A percentile compares a stretch with the other conserved stretches of the same genome.
Conservation (phyloP, 1,140 invertebrate species). For the Ectropis grisescens region DNA sequence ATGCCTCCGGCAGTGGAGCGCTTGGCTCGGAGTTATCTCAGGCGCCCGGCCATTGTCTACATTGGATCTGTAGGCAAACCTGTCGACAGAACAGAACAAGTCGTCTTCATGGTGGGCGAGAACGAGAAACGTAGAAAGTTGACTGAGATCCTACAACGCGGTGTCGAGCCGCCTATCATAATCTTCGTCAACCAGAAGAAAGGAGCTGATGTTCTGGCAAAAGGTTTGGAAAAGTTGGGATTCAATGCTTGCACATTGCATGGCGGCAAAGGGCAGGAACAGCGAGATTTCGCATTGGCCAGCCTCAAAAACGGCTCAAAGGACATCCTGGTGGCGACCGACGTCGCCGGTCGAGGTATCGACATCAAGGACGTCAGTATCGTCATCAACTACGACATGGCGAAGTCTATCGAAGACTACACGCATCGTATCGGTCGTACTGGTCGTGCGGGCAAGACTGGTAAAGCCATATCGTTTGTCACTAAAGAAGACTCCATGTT, state of each 20-base stretch:
- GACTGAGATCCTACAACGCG: slow-evolving; percentile 87
- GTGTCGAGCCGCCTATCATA: slow-evolving; percentile 96
- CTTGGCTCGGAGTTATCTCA: slow-evolving; percentile 93
- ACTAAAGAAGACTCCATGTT: slow-evolving; percentile 96
- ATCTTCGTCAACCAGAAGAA: slow-evolving; percentile 99
- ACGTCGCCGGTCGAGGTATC: slow-evolving; percentile 99
- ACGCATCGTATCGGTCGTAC: slow-evolving; percentile 99
- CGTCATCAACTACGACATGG: slow-evolving; percentile 99
- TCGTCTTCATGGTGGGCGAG: slow-evolving; percentile 95
- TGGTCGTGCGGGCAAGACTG: slow-evolving; percentile 97
- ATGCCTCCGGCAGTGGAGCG: slow-evolving; percentile 99
- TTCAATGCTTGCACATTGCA: slow-evolving; percentile 98
- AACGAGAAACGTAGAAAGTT: slow-evolving; percentile 93
- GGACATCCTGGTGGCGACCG: slow-evolving; percentile 99
- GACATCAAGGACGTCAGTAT: slow-evolving; percentile 99
- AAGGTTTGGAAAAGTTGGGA: slow-evolving; percentile 96
- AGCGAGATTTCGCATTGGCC: slow-evolving; percentile 97
- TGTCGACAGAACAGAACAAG: slow-evolving; percentile 97
- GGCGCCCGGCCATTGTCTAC: slow-evolving; percentile 97
- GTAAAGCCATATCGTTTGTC: slow-evolving; percentile 95
- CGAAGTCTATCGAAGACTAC: slow-evolving; percentile 99
- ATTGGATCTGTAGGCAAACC: slow-evolving; percentile 99
- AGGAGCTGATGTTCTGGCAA: slow-evolving; percentile 97
- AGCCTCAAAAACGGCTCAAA: slow-evolving; percentile 95
- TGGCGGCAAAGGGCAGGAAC: slow-evolving; percentile 99